Conservation (phyloP, 2,113 vertebrate genomes). For the Mungos mungo region DNA sequence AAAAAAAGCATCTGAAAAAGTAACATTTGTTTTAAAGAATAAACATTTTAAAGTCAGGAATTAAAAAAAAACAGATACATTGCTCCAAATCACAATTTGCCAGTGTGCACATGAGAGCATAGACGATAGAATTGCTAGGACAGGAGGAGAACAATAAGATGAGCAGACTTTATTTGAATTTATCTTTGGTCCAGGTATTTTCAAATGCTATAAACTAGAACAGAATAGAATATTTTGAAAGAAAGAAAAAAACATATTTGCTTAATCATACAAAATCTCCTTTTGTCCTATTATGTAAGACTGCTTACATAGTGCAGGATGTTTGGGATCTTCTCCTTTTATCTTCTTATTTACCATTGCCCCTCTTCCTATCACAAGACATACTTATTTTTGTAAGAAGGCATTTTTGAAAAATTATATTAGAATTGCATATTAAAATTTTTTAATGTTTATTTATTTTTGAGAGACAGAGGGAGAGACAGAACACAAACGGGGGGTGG, state of each 20-base stretch:
- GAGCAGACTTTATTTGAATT: conserved; percentile 11
- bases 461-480: no score
- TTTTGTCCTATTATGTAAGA: neutral
- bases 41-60: neutral
- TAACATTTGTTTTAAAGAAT: neutral
- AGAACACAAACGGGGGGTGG: no score
- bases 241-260: neutral
- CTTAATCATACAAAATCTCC: neutral
- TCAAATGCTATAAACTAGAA: neutral
- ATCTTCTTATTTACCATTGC: neutral
- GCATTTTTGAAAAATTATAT: neutral
- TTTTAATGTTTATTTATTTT: no score
- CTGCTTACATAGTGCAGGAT: neutral
- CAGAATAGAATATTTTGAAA: neutral
- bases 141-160: neutral
- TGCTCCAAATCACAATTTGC: neutral
- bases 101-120: neutral
- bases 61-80: neutral
- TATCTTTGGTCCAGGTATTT: neutral
- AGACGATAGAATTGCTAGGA: neutral
- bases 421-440: neutral
- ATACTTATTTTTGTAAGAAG: neutral
- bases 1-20: neutral
- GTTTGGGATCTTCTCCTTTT: neutral
- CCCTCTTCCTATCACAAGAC: neutral